Conservation (phyloP, 2,888 invertebrate genomes). For the Lordiphosa fenestrarum region DNA sequence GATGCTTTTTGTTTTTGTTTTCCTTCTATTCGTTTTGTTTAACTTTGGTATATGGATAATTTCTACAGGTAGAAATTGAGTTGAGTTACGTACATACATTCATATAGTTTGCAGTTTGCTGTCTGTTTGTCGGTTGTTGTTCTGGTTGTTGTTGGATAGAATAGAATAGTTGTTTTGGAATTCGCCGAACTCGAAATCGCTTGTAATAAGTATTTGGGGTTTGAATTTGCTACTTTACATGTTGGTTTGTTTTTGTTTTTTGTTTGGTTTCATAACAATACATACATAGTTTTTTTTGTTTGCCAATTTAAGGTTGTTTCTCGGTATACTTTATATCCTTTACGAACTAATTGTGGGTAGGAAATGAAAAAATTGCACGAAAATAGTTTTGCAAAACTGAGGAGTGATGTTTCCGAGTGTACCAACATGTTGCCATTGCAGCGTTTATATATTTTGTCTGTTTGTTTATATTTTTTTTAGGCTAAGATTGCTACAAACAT, state of each 20-base stretch:
- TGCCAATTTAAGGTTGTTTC: slow-evolving; percentile 61
- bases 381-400: slow-evolving; percentile 10
- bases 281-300: slow-evolving; percentile 42
- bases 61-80: slow-evolving; percentile 70
- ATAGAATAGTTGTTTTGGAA: slow-evolving; percentile 29
- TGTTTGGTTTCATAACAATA: slow-evolving; percentile 50
- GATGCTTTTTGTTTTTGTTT: slow-evolving; percentile 21
- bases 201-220: slow-evolving; percentile 26
- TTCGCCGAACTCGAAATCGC: slow-evolving; percentile 41
- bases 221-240: slow-evolving; percentile 59
- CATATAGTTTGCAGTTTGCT: slow-evolving; percentile 42
- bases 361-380: slow-evolving; percentile 28
- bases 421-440: slow-evolving; percentile 18
- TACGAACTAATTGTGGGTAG: slow-evolving; percentile 57
- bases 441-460: too few relatives aligned
- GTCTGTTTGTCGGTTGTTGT: slow-evolving; percentile 10
- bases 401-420: slow-evolving; percentile 16
- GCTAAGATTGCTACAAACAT: slow-evolving; percentile 66
- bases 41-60: slow-evolving; percentile 76
- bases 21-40: slow-evolving; percentile 50
- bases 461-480: slow-evolving; percentile 25
- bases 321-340: slow-evolving; percentile 80
- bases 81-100: slow-evolving; percentile 70
- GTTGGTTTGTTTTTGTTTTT: slow-evolving; percentile 15
- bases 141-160: slow-evolving; percentile 28